Evolutionary conservation across 2,888 invertebrate genomes (phyloP), one percentile per base, ranked within the genome.

Genomic region (Clusia tigrina): DNA sequence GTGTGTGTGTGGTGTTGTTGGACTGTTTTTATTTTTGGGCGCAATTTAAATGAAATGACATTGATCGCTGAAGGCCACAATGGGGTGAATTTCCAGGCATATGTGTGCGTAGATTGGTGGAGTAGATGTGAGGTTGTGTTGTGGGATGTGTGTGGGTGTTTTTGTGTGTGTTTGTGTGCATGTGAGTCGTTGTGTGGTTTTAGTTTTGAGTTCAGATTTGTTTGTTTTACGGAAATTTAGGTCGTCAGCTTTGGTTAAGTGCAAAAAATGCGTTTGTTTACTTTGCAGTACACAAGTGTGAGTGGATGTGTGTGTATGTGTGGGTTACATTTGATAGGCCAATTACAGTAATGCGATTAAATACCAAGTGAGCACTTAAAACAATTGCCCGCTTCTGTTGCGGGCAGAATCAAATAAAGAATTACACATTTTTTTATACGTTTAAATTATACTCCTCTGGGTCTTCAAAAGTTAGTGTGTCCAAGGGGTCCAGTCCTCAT

Each of bases 41-140:
- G 68, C 68, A 68, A 68, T 66, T 76, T 77, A 74, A 75, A 76
- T 67, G 77, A 79, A 77, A 71, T 78, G 78, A 79, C 78, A 78
- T 79, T 78, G 78, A 78, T 79, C 73, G 75, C 70, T 79, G 79
- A 78, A 78, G 79, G 79, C 78, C 79, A 78, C 68, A 67, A 17
- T 54, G 18, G 25, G 23, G 20, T 54, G 15, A 20, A n/a, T n/a
- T n/a, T n/a, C n/a, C 2, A 53, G 48, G 25, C 52, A 53, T 48
- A 46, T n/a, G n/a, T n/a, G n/a, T n/a, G n/a, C n/a, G n/a, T n/a
- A n/a, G n/a, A n/a, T n/a, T n/a, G n/a, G n/a, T n/a, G n/a, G n/a
- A n/a, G n/a, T n/a, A n/a, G n/a, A n/a, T n/a, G n/a, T n/a, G n/a
- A n/a, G n/a, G n/a, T n/a, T n/a, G n/a, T n/a, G n/a, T n/a, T n/a